Evolutionary conservation across 2,888 invertebrate genomes (phyloP).

Genomic region (Cryptophagus acutangulus): DNA sequence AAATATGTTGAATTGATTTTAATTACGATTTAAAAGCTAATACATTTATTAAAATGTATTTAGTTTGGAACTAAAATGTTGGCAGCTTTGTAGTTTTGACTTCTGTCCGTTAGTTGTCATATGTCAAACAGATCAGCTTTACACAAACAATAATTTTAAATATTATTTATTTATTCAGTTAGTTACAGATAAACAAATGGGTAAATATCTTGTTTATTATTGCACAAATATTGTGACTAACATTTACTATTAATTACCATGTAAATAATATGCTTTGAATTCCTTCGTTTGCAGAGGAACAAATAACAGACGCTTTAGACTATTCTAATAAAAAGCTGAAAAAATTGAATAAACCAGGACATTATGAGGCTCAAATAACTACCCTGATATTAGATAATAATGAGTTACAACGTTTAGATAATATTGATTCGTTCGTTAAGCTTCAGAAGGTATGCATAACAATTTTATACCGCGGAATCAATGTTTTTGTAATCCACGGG

Average conservation of each 20-base stretch:
- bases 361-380: conserved; percentile 62
- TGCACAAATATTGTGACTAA: neutral
- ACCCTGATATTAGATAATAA: conserved; percentile 79
- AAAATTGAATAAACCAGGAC: conserved; percentile 70
- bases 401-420: conserved; percentile 80
- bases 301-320: conserved; percentile 59
- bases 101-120: neutral
- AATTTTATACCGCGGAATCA: no score
- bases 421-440: conserved; percentile 74
- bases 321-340: conserved; percentile 74
- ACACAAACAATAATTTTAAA: neutral
- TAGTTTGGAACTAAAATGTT: neutral
- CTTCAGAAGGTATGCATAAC: conserved; percentile 75
- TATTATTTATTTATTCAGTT: neutral
- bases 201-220: conserved; percentile 5
- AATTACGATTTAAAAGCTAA: no score
- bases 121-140: neutral
- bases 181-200: conserved; percentile 3
- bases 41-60: neutral
- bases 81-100: neutral
- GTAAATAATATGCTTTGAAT: neutral
- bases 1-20: no score
- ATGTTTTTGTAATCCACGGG: no score
- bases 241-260: conserved; percentile 5
- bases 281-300: conserved; percentile 30